Evolutionary conservation across 2,888 invertebrate genomes (phyloP).

Genomic region (Antitype chi): DNA sequence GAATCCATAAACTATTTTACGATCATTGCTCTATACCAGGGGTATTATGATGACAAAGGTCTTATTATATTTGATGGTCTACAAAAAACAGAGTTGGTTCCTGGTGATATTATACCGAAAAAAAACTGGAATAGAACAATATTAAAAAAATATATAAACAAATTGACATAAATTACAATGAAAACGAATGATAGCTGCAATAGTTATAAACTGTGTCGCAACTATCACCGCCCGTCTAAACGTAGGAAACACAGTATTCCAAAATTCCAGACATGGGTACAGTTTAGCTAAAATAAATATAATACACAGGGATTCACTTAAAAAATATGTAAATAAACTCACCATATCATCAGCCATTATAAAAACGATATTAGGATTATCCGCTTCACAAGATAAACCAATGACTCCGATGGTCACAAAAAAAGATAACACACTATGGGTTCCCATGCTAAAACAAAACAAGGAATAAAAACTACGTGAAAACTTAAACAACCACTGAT

Average conservation of each 20-base stretch:
- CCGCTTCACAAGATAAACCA: conserved; percentile 18
- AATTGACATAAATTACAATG: too few species aligned
- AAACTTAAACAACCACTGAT: not conserved
- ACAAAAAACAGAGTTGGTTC: not conserved
- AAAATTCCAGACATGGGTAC: too few species aligned
- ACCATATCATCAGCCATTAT: conserved; percentile 96
- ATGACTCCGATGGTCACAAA: conserved; percentile 15
- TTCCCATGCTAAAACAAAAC: conserved; percentile 35
- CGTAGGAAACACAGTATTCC: too few species aligned
- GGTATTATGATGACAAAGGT: not conserved
- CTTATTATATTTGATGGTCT: not conserved
- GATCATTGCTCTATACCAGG: not conserved
- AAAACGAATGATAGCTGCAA: too few species aligned
- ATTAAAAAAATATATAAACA: too few species aligned
- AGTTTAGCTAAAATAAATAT: too few species aligned
- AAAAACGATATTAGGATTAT: conserved; percentile 92
- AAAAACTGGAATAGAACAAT: not conserved
- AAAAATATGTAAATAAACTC: conserved; percentile 71
- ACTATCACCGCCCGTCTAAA: too few species aligned
- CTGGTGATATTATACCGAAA: not conserved
- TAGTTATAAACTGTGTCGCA: too few species aligned
- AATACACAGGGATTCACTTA: not conserved
- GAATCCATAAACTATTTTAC: not conserved
- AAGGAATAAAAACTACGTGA: not conserved
- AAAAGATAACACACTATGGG: not conserved